phyloP scores from a whole-genome alignment of 1,140 invertebrate species.

The Procambarus virginalis region DNA sequence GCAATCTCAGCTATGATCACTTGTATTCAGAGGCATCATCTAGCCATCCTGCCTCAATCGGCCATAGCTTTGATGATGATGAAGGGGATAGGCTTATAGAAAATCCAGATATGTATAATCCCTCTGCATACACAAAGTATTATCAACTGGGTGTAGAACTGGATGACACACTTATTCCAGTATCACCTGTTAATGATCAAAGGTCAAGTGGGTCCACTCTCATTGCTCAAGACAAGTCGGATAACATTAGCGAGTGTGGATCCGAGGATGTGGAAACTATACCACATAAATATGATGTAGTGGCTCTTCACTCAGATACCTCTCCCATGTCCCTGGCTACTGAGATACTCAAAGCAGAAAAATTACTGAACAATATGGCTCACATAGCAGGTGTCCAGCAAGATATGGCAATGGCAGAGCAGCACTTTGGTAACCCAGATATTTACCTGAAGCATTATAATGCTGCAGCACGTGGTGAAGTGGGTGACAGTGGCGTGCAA shows the following conservation, averaged over 20 bases:
- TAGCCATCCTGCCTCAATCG: conserved; percentile 50
- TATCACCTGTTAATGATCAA: conserved; percentile 3
- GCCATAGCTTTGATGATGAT: conserved; percentile 63
- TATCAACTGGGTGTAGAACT: conserved; percentile 61
- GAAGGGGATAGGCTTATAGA: conserved; percentile 48
- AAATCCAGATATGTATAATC: conserved; percentile 59
- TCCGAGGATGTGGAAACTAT: conserved; percentile 52
- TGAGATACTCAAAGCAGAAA: conserved; percentile 59
- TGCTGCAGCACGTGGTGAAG: conserved; percentile 23
- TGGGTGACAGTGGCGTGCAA: conserved; percentile 55
- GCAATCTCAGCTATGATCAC: conserved; percentile 60
- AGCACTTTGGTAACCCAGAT: conserved; percentile 47
- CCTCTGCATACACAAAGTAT: conserved; percentile 63
- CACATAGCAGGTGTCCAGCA: conserved; percentile 43
- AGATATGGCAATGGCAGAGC: conserved; percentile 7
- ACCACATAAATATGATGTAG: conserved; percentile 49
- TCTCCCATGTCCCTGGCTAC: conserved; percentile 53
- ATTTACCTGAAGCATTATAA: conserved; percentile 44
- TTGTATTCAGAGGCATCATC: conserved; percentile 66
- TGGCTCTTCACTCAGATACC: conserved; percentile 2
- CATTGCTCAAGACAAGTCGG: not conserved
- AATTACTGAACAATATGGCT: conserved; percentile 49
- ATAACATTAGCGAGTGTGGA: not conserved
- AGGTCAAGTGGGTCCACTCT: conserved; percentile 33
- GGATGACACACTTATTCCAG: conserved; percentile 57